Conservation (phyloP, 2,888 invertebrate genomes). For the Eledona agricola region DNA sequence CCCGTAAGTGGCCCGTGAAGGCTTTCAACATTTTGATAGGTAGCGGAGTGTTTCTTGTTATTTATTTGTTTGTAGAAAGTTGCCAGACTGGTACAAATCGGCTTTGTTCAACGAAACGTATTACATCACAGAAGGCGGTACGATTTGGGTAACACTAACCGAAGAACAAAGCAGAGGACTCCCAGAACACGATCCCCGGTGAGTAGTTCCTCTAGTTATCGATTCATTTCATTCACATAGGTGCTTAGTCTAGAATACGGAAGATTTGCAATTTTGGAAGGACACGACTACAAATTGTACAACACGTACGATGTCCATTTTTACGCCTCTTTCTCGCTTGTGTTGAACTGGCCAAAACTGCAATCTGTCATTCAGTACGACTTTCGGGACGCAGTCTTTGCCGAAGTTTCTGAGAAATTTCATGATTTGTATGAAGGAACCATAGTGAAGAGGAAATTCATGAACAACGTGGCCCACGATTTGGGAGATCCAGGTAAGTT, state of each 20-base stretch:
- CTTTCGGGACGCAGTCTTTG: constrained; percentile 74
- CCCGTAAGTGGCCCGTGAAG: constrained; percentile 67
- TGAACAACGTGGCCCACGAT: constrained; percentile 89
- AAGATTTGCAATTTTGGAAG: constrained; percentile 91
- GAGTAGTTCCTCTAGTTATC: constrained; percentile 19
- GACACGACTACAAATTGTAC: constrained; percentile 96
- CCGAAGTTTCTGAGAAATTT: constrained; percentile 70
- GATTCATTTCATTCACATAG: too few relatives aligned
- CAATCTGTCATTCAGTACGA: constrained; percentile 85
- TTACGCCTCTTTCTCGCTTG: constrained; percentile 93
- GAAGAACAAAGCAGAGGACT: constrained; percentile 70
- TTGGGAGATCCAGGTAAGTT: constrained; percentile 85
- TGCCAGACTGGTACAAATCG: constrained; percentile 95
- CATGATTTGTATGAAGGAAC: constrained; percentile 78
- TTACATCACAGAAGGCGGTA: constrained; percentile 91
- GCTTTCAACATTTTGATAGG: too few relatives aligned
- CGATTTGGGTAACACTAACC: constrained; percentile 80
- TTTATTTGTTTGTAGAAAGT: too few relatives aligned
- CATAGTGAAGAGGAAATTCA: constrained; percentile 75
- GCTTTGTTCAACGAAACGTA: constrained; percentile 96
- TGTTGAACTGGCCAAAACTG: constrained; percentile 90
- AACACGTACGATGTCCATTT: constrained; percentile 98
- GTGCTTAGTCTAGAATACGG: constrained; percentile 76
- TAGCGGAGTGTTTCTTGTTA: too few relatives aligned
- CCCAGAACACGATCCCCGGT: constrained; percentile 75